A percentile compares a stretch with the other conserved stretches of the same genome.
phyloP scores from a whole-genome alignment of 2,113 vertebrate species.

The Hippocampus mohnikei region DNA sequence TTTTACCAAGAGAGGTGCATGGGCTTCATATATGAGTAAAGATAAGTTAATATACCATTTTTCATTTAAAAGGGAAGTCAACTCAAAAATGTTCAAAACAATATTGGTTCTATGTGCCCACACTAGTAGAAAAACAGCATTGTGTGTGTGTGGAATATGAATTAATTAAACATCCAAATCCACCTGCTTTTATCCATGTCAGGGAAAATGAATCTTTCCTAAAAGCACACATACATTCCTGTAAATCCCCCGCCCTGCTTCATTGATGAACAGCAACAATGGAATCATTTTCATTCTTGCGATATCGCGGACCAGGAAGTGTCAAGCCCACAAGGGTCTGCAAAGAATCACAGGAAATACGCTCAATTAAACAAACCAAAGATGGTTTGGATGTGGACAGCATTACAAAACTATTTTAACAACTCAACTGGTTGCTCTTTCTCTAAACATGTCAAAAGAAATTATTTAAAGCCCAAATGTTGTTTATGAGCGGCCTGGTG shows the following conservation, averaged over 20 bases:
- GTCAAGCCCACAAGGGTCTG: not conserved
- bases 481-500: not conserved
- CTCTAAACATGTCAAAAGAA: not conserved
- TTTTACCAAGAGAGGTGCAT: too few relatives aligned
- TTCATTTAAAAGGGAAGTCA: too few relatives aligned
- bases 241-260: conserved; percentile 7
- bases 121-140: too few relatives aligned
- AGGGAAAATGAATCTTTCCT: not conserved
- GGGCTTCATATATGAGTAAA: too few relatives aligned
- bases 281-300: conserved; percentile 5
- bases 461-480: not conserved
- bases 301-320: not conserved
- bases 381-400: not conserved
- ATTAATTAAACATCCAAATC: too few relatives aligned
- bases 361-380: not conserved
- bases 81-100: too few relatives aligned
- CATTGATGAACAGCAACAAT: conserved; percentile 17
- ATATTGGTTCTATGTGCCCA: too few relatives aligned
- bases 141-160: too few relatives aligned
- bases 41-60: too few relatives aligned
- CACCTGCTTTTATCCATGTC: not conserved
- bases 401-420: not conserved
- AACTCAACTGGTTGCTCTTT: not conserved
- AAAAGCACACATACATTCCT: conserved; percentile 9
- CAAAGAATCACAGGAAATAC: not conserved